Conservation (phyloP, 2,797 vertebrate genomes). For the Pelodytes ibericus region DNA sequence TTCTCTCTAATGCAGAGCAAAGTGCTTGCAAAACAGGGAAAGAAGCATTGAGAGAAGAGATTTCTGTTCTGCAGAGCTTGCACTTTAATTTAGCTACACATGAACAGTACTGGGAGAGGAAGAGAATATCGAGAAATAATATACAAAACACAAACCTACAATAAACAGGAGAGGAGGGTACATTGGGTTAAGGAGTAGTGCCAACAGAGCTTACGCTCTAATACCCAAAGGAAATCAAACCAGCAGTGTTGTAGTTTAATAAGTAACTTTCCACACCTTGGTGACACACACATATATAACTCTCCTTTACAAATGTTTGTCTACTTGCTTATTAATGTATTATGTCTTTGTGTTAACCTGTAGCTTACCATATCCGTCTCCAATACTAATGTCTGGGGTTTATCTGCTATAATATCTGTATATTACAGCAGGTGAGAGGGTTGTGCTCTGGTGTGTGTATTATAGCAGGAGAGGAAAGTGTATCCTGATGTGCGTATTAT, state of each 20-base stretch:
- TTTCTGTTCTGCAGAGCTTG: conserved; percentile 1
- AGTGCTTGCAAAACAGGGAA: not conserved
- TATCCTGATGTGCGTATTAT: too few relatives aligned
- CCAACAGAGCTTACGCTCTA: conserved; percentile 4
- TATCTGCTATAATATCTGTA: too few relatives aligned
- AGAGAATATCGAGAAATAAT: too few relatives aligned
- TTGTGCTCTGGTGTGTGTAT: not conserved
- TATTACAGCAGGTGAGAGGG: not conserved
- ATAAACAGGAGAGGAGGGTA: too few relatives aligned
- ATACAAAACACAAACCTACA: too few relatives aligned
- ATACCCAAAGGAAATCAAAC: not conserved
- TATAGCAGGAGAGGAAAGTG: not conserved
- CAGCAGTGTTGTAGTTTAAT: not conserved
- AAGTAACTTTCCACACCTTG: conserved; percentile 14
- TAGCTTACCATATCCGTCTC: not conserved
- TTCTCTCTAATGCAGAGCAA: not conserved
- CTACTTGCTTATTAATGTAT: conserved; percentile 1
- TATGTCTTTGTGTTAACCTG: not conserved
- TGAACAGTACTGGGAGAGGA: too few relatives aligned
- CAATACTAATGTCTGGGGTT: too few relatives aligned
- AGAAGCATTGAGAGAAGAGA: not conserved
- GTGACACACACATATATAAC: not conserved
- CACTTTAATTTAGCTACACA: not conserved
- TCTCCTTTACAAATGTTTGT: conserved; percentile 26
- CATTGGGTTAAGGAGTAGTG: too few relatives aligned